Conservation (phyloP, 2,888 invertebrate genomes). For the Teinopalpus imperialis region DNA sequence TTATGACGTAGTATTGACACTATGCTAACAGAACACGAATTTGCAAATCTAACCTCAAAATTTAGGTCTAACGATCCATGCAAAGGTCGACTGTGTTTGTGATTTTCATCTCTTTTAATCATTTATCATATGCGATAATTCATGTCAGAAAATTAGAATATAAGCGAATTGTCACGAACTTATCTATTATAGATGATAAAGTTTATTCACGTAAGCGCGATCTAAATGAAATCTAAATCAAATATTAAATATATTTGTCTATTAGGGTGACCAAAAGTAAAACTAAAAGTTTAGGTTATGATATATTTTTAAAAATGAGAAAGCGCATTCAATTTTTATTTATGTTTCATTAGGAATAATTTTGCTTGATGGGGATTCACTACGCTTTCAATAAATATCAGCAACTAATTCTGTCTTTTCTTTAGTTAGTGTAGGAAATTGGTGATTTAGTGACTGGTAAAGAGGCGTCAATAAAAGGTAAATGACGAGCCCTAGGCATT, state of each 20-base stretch:
- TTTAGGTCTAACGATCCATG: conserved; percentile 36
- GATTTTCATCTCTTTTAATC: conserved; percentile 43
- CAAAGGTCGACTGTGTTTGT: conserved; percentile 52
- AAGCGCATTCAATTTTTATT: too few species aligned
- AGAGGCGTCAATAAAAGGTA: too few species aligned
- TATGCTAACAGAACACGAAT: conserved; percentile 36
- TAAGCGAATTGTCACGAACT: conserved; percentile 32
- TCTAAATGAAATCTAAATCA: not conserved
- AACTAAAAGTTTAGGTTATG: too few species aligned
- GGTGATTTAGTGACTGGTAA: too few species aligned
- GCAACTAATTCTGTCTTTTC: too few species aligned
- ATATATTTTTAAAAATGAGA: too few species aligned
- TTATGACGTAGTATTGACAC: conserved; percentile 3
- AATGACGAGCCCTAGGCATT: too few species aligned
- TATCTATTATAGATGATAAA: conserved; percentile 28
- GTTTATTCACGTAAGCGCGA: conserved; percentile 7
- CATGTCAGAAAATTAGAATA: conserved; percentile 30
- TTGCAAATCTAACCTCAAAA: conserved; percentile 47
- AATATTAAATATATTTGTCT: conserved; percentile 12
- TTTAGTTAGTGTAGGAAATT: too few species aligned
- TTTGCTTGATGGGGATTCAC: too few species aligned
- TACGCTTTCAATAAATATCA: too few species aligned
- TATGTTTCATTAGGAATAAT: too few species aligned
- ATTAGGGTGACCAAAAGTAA: not conserved
- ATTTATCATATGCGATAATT: conserved; percentile 36